These are phyloP conservation scores for Lagria hirta DNA, from an alignment of 2,888 invertebrate species.

Conservation along the genomic window DNA sequence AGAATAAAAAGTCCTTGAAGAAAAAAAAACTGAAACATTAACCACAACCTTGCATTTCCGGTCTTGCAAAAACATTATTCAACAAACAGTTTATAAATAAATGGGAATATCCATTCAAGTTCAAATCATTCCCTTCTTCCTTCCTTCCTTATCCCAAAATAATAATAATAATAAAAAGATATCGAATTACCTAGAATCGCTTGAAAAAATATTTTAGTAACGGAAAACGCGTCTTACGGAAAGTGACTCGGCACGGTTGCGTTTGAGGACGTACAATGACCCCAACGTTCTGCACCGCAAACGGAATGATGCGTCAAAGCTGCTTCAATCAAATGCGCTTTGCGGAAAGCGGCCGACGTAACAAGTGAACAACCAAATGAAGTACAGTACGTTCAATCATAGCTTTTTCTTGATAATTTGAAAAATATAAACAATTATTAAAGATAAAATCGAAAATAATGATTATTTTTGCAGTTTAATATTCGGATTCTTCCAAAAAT, in stretches of 20 bases:
- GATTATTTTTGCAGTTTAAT: too few species aligned
- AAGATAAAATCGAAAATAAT: too few species aligned
- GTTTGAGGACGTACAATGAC: constrained; percentile 53
- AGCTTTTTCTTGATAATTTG: not conserved
- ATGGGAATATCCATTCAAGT: too few species aligned
- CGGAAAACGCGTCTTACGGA: constrained; percentile 34
- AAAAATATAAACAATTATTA: too few species aligned
- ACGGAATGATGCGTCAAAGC: constrained; percentile 44
- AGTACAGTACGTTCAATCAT: not conserved
- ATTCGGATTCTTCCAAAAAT: too few species aligned
- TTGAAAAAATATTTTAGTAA: constrained; percentile 30
- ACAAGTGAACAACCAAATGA: constrained; percentile 2
- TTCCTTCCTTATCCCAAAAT: too few species aligned
- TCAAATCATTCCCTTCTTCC: not conserved
- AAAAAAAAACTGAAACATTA: constrained; percentile 3
- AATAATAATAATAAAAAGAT: too few species aligned
- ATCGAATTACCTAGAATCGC: too few species aligned
- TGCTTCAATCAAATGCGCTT: constrained; percentile 31
- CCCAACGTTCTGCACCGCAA: constrained; percentile 48
- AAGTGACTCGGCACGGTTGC: constrained; percentile 45
- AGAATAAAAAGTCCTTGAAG: constrained; percentile 11
- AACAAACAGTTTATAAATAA: too few species aligned
- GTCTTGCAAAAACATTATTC: too few species aligned
- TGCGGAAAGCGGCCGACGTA: constrained; percentile 27
- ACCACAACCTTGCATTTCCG: constrained; percentile 23